Evolutionary conservation across 2,888 invertebrate genomes (phyloP).

Genomic region (Eristalis intricaria): DNA sequence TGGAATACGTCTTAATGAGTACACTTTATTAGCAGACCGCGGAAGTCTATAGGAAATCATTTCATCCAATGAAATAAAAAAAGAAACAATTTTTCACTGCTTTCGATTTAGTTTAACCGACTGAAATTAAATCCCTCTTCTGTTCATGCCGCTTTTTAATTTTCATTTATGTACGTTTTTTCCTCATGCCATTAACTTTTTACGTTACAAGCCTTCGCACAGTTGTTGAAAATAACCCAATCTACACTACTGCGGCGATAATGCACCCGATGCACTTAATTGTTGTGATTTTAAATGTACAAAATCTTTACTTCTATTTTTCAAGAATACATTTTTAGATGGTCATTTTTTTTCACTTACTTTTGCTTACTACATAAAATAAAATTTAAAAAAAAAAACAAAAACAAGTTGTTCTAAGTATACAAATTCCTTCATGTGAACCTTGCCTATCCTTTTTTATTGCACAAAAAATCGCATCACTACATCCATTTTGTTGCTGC

Average conservation of each 20-base stretch:
- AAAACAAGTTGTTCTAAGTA: conserved; percentile 56
- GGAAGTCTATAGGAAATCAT: background rate
- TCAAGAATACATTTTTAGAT: conserved; percentile 2
- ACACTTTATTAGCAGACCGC: background rate
- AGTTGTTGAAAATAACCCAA: background rate
- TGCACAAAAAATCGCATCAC: conserved; percentile 66
- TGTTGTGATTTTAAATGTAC: conserved; percentile 36
- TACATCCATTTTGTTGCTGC: conserved; percentile 57
- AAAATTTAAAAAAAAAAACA: conserved; percentile 25
- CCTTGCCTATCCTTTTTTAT: conserved; percentile 55
- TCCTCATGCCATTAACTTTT: background rate
- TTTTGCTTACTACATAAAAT: conserved; percentile 31
- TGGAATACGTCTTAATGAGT: too few relatives aligned
- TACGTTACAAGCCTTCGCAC: background rate
- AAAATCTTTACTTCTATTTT: conserved; percentile 7
- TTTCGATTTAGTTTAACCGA: background rate
- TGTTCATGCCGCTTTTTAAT: background rate
- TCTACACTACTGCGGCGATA: background rate
- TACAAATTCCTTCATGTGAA: conserved; percentile 68
- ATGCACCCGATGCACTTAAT: conserved; percentile 38
- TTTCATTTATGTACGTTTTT: background rate
- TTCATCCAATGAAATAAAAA: background rate
- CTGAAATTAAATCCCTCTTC: background rate
- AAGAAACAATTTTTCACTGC: background rate
- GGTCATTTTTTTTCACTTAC: conserved; percentile 5